Percentiles rank a stretch among this genome's conserved stretches.
Evolutionary conservation across 2,888 invertebrate genomes (phyloP).

Genomic region (Pandemis corylana): DNA sequence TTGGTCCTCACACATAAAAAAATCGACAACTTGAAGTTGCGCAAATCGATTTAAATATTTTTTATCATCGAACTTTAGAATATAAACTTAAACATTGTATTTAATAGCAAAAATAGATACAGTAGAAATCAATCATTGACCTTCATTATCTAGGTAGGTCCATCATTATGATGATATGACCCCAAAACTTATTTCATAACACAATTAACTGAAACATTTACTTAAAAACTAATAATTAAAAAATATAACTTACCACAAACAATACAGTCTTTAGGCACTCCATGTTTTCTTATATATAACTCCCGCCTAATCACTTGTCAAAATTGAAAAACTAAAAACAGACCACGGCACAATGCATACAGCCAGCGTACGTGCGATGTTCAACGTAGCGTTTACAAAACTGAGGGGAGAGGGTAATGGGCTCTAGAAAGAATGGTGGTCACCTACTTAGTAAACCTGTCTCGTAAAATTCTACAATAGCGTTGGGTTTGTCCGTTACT

Average conservation of each 20-base stretch:
- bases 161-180: slow-evolving; percentile 37
- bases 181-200: slow-evolving; percentile 46
- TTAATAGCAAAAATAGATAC: background rate
- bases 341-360: slow-evolving; percentile 21
- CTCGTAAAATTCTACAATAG: slow-evolving; percentile 33
- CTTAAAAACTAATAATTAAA: background rate
- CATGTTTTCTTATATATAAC: slow-evolving; percentile 49
- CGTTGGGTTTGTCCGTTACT: slow-evolving; percentile 12
- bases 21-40: too few species aligned
- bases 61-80: too few species aligned
- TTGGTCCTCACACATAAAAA: too few species aligned
- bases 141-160: slow-evolving; percentile 24
- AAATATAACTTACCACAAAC: slow-evolving; percentile 52
- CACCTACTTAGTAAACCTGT: slow-evolving; percentile 52
- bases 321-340: slow-evolving; percentile 22
- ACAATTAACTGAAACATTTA: background rate
- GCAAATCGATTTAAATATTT: too few species aligned
- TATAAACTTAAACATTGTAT: too few species aligned
- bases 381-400: slow-evolving; percentile 54
- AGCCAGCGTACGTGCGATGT: slow-evolving; percentile 52
- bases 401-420: slow-evolving; percentile 48
- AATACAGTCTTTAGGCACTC: slow-evolving; percentile 52
- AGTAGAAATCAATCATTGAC: slow-evolving; percentile 24
- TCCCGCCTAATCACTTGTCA: slow-evolving; percentile 42
- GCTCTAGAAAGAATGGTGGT: slow-evolving; percentile 62